Evolutionary conservation across 2,797 vertebrate genomes (phyloP).

Genomic region (Pyrocephalus nanus): DNA sequence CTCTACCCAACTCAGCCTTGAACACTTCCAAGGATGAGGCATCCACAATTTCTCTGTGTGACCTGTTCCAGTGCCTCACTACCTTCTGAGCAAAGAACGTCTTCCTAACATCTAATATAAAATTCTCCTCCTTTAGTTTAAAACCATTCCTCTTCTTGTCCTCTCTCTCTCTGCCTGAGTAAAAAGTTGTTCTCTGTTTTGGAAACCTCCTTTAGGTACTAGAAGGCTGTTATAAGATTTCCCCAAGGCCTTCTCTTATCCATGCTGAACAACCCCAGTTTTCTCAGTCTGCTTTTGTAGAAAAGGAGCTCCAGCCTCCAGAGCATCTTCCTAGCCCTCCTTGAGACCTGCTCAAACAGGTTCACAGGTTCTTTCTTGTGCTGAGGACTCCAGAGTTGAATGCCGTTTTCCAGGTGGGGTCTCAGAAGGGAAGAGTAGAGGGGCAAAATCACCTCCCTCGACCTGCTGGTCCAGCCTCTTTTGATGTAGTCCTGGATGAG

Average conservation of each 20-base stretch:
- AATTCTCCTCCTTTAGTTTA: not conserved
- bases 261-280: not conserved
- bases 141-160: not conserved
- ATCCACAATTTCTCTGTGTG: not conserved
- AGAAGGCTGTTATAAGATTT: not conserved
- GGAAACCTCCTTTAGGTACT: not conserved
- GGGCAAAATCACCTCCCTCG: not conserved
- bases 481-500: not conserved
- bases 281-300: not conserved
- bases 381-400: not conserved
- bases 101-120: not conserved
- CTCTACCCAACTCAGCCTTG: not conserved
- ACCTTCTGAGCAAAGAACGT: accelerated
- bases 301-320: not conserved
- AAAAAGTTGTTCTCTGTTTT: not conserved
- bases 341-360: not conserved
- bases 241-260: not conserved
- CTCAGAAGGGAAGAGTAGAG: not conserved
- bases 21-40: not conserved
- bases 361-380: not conserved
- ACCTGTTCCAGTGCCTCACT: not conserved
- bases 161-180: not conserved
- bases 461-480: not conserved
- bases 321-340: not conserved
- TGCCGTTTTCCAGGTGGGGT: not conserved